Evolutionary conservation across 1,140 invertebrate species (phyloP), one percentile per base, ranked within the genome.

Genomic region (Acromyrmex charruanus): DNA sequence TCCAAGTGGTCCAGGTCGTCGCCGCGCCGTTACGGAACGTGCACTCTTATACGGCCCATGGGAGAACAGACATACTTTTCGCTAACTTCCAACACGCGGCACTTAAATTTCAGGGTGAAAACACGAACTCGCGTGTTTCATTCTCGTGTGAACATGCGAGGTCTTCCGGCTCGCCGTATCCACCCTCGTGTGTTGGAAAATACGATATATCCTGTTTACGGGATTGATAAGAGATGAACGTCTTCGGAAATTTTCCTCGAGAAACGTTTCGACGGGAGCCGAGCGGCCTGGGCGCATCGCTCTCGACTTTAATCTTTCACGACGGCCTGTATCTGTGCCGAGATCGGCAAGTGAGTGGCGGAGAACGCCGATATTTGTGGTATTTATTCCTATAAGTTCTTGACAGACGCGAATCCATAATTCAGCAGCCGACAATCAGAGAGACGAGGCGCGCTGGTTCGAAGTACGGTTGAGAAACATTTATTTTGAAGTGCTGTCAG

Each of bases 321-420:
- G n/a, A 82, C 25, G 14, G 51, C 65, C 65, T 0, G 21, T 44
- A 71, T 21, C 28, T 6, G 9, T 1, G 44, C 31, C 49, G 28
- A 16, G 80, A 84, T 84, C 80, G 55, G 80, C 55, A 25, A 49
- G 53, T n/a, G 39, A 51, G 35, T 18, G 16, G 58, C 16, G 16
- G 14, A 25, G n/a, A 2, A 9, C 35, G 25, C 65, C 75, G 55
- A 51, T 75, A 84, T 84, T 84, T 69, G 69, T 39, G 25, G 55
- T 84, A 84, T 84, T 84, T 84, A 84, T 84, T 84, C 68, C 71
- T 61, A 75, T 63, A 84, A 84, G 80, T 84, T 84, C 80, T 18
- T 21, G 80, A 84, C 80, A 84, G 80, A 61, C 55, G 69, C 25
- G 28, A n/a, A 84, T 84, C 69, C 69, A 84, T 84, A 84, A 84